These are phyloP conservation scores for Accipiter virgatus DNA, from an alignment of 2,113 vertebrate genomes.

Conservation along the genomic window DNA sequence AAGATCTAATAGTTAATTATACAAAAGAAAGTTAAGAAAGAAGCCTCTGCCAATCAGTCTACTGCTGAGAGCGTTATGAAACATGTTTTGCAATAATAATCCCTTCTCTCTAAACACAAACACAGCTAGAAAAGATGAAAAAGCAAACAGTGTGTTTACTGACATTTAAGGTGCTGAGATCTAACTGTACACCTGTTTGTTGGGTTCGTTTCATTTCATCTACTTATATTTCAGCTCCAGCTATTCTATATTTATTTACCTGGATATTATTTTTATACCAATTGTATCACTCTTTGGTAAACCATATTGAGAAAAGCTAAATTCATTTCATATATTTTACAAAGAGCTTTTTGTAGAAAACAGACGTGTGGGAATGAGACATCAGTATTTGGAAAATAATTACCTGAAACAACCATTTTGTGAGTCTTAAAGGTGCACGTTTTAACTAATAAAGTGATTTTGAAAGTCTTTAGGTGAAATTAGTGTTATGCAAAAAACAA, in stretches of 20 bases:
- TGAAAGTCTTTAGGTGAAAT: not conserved
- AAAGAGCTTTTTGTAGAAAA: not conserved
- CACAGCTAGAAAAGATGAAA: not conserved
- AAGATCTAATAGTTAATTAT: conserved; percentile 11
- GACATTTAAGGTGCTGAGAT: not conserved
- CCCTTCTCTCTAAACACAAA: not conserved
- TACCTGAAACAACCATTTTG: not conserved
- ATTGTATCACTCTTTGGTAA: not conserved
- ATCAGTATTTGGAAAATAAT: not conserved
- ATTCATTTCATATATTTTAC: not conserved
- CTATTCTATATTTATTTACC: not conserved
- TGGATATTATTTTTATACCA: not conserved
- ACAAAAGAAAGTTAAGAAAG: conserved; percentile 28
- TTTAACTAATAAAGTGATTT: not conserved
- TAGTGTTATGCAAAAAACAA: not conserved
- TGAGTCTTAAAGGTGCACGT: not conserved
- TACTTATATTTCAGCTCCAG: not conserved
- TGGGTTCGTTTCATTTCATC: not conserved
- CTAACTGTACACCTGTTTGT: not conserved
- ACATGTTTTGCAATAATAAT: not conserved
- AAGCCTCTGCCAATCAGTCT: conserved; percentile 8
- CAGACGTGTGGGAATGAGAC: not conserved
- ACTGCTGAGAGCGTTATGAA: not conserved
- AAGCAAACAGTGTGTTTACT: not conserved
- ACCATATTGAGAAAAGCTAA: not conserved